phyloP scores from a whole-genome alignment of 2,113 vertebrate genomes.

The Phyllopteryx taeniolatus region DNA sequence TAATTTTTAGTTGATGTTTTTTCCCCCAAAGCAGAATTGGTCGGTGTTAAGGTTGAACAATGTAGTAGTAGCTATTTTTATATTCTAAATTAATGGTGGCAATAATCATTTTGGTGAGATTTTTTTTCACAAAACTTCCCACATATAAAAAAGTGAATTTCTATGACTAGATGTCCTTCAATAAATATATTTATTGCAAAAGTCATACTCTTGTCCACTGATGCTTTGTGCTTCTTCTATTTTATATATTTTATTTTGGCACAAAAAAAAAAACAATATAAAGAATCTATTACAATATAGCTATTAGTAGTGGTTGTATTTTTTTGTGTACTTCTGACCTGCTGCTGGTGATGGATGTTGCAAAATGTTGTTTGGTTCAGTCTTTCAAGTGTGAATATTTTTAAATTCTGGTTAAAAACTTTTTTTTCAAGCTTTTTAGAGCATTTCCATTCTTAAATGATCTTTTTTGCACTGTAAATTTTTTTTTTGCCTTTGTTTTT shows the following conservation, averaged over 20 bases:
- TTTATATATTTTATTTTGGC: background rate
- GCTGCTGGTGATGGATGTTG: background rate
- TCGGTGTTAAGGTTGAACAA: background rate
- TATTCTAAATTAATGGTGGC: background rate
- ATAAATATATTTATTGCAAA: conserved; percentile 8
- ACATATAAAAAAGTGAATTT: background rate
- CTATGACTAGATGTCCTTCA: background rate
- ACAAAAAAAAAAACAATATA: background rate
- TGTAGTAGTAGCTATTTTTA: background rate
- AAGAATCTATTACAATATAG: too few species aligned
- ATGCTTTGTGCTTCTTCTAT: background rate
- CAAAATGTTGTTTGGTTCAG: background rate
- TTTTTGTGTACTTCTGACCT: background rate
- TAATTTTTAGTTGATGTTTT: background rate
- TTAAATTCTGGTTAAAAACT: too few species aligned
- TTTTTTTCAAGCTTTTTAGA: too few species aligned
- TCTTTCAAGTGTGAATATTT: background rate
- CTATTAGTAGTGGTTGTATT: background rate
- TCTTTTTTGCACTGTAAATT: too few species aligned
- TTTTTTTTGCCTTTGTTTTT: too few species aligned
- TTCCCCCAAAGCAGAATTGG: background rate
- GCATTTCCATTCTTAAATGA: too few species aligned
- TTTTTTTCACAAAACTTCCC: too few species aligned
- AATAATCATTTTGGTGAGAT: background rate
- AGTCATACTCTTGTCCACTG: background rate